These are phyloP conservation scores for Clepsis dumicolana DNA, from an alignment of 2,888 invertebrate species.

Conservation along the genomic window DNA sequence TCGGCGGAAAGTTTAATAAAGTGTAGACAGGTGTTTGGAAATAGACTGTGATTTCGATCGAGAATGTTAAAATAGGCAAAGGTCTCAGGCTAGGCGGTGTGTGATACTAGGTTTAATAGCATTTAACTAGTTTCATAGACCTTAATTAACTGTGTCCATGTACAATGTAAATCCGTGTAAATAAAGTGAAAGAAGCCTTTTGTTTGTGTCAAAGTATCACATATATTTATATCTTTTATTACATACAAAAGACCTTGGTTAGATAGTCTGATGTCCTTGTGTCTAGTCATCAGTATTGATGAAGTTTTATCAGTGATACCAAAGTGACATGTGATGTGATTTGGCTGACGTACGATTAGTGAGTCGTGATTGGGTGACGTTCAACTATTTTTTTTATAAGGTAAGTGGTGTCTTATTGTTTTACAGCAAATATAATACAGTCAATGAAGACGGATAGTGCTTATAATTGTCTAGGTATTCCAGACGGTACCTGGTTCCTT, in stretches of 20 bases:
- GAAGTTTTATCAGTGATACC: constrained; percentile 1
- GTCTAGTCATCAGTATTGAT: neutral
- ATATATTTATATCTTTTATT: neutral
- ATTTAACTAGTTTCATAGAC: neutral
- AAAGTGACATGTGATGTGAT: constrained; percentile 9
- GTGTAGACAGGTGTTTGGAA: neutral
- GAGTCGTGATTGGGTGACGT: neutral
- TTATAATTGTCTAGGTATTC: too few relatives aligned
- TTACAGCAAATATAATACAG: too few relatives aligned
- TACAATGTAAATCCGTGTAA: neutral
- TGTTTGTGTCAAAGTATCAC: neutral
- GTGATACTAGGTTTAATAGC: neutral
- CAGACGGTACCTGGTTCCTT: too few relatives aligned
- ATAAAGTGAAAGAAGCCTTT: neutral
- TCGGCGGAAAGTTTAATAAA: too few relatives aligned
- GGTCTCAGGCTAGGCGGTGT: neutral
- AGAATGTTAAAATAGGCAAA: neutral
- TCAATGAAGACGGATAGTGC: too few relatives aligned
- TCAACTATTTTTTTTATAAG: constrained; percentile 1
- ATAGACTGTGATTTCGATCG: neutral
- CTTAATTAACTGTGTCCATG: neutral
- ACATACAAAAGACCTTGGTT: neutral
- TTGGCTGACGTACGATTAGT: neutral
- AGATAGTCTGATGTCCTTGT: neutral
- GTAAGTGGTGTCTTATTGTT: neutral